Evolutionary conservation across 2,888 invertebrate species (phyloP).

Genomic region (Clunio marinus): DNA sequence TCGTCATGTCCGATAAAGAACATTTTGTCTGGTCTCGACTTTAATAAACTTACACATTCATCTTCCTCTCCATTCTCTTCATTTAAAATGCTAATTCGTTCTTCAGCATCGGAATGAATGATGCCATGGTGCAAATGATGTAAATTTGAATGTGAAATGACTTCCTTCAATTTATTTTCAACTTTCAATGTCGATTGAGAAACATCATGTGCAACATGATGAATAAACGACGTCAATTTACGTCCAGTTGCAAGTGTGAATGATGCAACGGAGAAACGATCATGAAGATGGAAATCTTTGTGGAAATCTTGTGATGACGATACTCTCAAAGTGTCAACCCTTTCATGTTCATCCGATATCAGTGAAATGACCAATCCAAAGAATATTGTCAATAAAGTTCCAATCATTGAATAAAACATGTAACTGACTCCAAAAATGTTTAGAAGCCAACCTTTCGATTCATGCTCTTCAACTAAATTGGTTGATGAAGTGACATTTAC

Average conservation of each 20-base stretch:
- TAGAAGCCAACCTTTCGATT: slow-evolving; percentile 40
- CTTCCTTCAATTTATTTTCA: slow-evolving; percentile 33
- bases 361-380: slow-evolving; percentile 70
- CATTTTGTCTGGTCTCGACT: slow-evolving; percentile 15
- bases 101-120: slow-evolving; percentile 8
- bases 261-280: slow-evolving; percentile 18
- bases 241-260: slow-evolving; percentile 5
- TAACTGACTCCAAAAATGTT: slow-evolving; percentile 75
- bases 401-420: slow-evolving; percentile 84
- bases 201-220: slow-evolving; percentile 21
- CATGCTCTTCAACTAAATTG: neutral
- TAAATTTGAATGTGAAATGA: slow-evolving; percentile 34
- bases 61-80: slow-evolving; percentile 21
- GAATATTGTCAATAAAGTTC: slow-evolving; percentile 67
- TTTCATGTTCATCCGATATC: slow-evolving; percentile 49
- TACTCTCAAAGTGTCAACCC: neutral
- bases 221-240: slow-evolving; percentile 19
- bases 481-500: slow-evolving; percentile 41
- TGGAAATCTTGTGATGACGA: neutral
- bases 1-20: slow-evolving; percentile 34
- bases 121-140: slow-evolving; percentile 23
- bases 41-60: neutral
- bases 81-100: slow-evolving; percentile 36
- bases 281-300: slow-evolving; percentile 4
- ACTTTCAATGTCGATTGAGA: slow-evolving; percentile 37